Evolutionary conservation across 1,140 invertebrate genomes (phyloP).

Genomic region (Trichonephila inaurata): DNA sequence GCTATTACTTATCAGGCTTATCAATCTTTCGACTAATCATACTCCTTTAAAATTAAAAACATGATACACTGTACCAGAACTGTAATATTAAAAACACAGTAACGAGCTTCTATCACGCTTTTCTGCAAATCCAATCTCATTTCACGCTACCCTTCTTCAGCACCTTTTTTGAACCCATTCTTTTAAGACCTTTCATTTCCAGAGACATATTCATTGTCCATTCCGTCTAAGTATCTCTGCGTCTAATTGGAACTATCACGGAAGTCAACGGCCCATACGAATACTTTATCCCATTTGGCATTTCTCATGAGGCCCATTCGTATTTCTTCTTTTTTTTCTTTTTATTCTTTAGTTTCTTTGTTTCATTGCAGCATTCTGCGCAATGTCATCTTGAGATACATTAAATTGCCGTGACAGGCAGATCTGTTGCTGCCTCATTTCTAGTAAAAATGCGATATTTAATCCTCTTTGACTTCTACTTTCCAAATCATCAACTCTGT

Average conservation of each 20-base stretch:
- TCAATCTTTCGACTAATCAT: too few relatives aligned
- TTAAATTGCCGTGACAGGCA: constrained; percentile 1
- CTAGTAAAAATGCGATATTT: constrained; percentile 42
- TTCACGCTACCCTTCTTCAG: too few relatives aligned
- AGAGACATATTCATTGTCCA: neutral
- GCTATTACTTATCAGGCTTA: too few relatives aligned
- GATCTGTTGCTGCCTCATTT: constrained; percentile 38
- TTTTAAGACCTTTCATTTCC: neutral
- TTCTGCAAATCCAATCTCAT: too few relatives aligned
- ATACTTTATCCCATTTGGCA: neutral
- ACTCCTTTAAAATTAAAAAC: too few relatives aligned
- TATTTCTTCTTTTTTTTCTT: neutral
- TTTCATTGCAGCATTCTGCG: neutral
- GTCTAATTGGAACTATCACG: neutral
- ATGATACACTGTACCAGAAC: too few relatives aligned
- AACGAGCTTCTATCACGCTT: too few relatives aligned
- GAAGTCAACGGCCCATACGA: neutral
- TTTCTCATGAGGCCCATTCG: neutral
- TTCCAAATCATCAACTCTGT: constrained; percentile 40
- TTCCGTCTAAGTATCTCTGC: neutral
- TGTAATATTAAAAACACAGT: too few relatives aligned
- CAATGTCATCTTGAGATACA: neutral
- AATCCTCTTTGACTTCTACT: constrained; percentile 34
- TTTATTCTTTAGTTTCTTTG: neutral
- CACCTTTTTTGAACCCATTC: too few relatives aligned